A percentile compares a stretch with the other conserved stretches of the same genome.
These are phyloP conservation scores for Darevskia nairensis DNA, from an alignment of 2,797 vertebrate genomes.

Conservation along the genomic window DNA sequence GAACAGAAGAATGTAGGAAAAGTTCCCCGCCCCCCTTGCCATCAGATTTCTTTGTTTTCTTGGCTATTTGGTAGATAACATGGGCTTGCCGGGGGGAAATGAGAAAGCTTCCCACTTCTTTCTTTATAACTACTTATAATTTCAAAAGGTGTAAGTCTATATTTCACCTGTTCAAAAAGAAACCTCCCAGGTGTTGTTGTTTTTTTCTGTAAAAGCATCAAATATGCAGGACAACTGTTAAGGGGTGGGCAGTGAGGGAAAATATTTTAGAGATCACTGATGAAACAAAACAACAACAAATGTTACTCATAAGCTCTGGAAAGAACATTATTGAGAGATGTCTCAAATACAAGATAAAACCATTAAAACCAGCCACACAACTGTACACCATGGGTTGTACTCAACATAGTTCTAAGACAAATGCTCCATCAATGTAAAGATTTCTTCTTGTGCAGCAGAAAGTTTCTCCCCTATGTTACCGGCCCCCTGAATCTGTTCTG, in stretches of 20 bases:
- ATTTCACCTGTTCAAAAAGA: background rate
- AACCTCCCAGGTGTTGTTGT: background rate
- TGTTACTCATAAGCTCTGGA: constrained; percentile 13
- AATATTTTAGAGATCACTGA: background rate
- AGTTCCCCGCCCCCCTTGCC: background rate
- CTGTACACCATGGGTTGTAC: no score
- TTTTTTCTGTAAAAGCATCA: constrained; percentile 14
- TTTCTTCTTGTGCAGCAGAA: no score
- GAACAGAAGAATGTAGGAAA: background rate
- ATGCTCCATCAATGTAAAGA: no score
- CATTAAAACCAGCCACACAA: no score
- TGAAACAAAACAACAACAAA: constrained; percentile 1
- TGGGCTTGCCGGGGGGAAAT: constrained; percentile 24
- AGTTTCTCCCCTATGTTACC: no score
- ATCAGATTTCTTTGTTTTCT: background rate
- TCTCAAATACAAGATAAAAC: no score
- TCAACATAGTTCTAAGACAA: no score
- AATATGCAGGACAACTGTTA: background rate
- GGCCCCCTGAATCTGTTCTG: no score
- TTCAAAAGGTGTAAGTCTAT: constrained; percentile 31
- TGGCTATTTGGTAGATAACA: background rate
- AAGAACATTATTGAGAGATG: constrained; percentile 9
- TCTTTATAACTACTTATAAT: background rate
- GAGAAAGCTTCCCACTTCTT: constrained; percentile 4
- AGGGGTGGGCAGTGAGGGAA: background rate